These are phyloP conservation scores for Belgica antarctica DNA, from an alignment of 2,888 invertebrate species.

Conservation along the genomic window DNA sequence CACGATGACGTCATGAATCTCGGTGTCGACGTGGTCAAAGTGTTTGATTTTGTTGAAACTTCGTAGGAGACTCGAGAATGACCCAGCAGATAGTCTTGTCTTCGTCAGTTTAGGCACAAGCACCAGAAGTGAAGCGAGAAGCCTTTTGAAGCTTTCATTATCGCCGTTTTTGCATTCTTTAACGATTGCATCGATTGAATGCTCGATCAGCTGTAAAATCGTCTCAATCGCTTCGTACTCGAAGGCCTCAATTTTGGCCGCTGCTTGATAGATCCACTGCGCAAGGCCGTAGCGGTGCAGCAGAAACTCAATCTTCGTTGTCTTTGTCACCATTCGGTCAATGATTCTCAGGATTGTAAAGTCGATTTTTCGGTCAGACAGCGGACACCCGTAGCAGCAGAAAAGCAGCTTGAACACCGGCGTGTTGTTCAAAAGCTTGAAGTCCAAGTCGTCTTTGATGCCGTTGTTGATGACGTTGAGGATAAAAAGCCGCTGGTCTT, in stretches of 20 bases:
- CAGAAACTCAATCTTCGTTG: constrained; percentile 60
- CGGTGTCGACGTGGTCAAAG: not conserved
- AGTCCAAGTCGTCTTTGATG: constrained; percentile 70
- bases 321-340: constrained; percentile 62
- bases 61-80: not conserved
- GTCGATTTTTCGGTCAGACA: constrained; percentile 64
- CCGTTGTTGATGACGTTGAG: constrained; percentile 74
- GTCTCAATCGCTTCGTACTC: constrained; percentile 55
- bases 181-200: not conserved
- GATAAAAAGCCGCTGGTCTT: constrained; percentile 73
- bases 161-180: not conserved
- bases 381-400: constrained; percentile 64
- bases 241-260: constrained; percentile 52
- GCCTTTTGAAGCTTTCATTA: not conserved
- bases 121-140: not conserved
- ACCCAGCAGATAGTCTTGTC: not conserved
- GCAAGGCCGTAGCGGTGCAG: constrained; percentile 68
- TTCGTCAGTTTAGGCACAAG: constrained; percentile 28
- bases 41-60: not conserved
- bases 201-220: constrained; percentile 47
- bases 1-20: not conserved
- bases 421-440: constrained; percentile 68
- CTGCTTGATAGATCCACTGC: constrained; percentile 63
- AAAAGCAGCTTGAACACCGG: constrained; percentile 75
- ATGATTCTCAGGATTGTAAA: constrained; percentile 67